Evolutionary conservation across 2,113 vertebrate genomes (phyloP).

Genomic region (Gracilinanus agilis): DNA sequence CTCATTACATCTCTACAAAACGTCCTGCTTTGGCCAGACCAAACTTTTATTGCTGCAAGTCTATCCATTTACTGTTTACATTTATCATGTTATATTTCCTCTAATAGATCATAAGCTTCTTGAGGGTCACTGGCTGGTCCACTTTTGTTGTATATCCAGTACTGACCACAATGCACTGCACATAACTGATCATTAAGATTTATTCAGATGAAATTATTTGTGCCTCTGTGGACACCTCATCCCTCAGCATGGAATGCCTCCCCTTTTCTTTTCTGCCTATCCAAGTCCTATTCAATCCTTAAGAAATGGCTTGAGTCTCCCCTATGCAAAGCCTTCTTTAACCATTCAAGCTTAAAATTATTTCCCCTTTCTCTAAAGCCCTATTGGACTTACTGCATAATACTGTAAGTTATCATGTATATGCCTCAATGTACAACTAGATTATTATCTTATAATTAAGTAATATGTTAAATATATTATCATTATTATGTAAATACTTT

Average conservation of each 20-base stretch:
- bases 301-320: background rate
- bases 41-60: no score
- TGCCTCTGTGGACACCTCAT: background rate
- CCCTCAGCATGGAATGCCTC: slow-evolving; percentile 9
- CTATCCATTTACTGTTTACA: no score
- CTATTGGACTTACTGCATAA: background rate
- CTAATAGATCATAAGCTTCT: background rate
- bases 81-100: no score
- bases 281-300: background rate
- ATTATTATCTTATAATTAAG: background rate
- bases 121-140: background rate
- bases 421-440: background rate
- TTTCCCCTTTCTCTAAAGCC: background rate
- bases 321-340: background rate
- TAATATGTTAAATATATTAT: background rate
- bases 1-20: no score
- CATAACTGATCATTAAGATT: background rate
- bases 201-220: slow-evolving; percentile 27
- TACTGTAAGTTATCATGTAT: background rate
- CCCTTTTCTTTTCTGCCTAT: background rate
- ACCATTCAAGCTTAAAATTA: background rate
- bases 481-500: background rate
- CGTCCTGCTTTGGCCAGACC: no score
- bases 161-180: background rate
- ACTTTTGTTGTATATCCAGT: background rate